phyloP scores from a whole-genome alignment of 2,113 vertebrate genomes.

The Prolemur simus region DNA sequence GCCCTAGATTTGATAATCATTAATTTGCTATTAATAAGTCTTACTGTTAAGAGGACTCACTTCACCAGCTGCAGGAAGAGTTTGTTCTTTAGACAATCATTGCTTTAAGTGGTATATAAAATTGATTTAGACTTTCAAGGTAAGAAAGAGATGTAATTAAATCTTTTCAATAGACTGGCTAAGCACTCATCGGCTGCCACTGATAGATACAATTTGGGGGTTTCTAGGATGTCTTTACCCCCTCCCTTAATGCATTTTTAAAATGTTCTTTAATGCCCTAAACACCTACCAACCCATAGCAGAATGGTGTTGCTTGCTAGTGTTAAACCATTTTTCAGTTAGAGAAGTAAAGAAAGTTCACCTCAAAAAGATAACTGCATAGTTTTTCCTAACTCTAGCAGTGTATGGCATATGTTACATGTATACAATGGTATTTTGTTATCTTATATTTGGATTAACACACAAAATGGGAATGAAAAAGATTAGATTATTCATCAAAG shows the following conservation, averaged over 20 bases:
- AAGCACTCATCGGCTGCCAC: slow-evolving; percentile 15
- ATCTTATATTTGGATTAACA: background rate
- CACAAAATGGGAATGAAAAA: background rate
- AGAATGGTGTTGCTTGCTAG: background rate
- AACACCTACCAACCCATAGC: background rate
- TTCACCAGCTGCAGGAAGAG: slow-evolving; percentile 5
- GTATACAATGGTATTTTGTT: background rate
- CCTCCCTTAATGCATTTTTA: slow-evolving; percentile 12
- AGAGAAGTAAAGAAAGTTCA: slow-evolving; percentile 4
- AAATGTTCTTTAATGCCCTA: slow-evolving; percentile 31
- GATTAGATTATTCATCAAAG: background rate
- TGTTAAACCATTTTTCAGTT: slow-evolving; percentile 5
- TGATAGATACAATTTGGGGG: slow-evolving; percentile 51
- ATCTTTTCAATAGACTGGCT: slow-evolving; percentile 62
- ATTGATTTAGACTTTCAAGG: slow-evolving; percentile 56
- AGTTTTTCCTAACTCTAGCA: background rate
- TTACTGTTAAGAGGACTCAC: slow-evolving; percentile 24
- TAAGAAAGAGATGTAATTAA: slow-evolving; percentile 67
- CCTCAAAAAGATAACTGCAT: background rate
- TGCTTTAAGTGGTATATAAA: slow-evolving; percentile 59
- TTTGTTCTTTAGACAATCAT: slow-evolving; percentile 40
- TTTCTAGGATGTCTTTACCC: background rate
- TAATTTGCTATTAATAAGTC: slow-evolving; percentile 66
- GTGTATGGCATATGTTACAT: background rate
- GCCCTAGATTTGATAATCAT: slow-evolving; percentile 49